Evolutionary conservation across 2,888 invertebrate genomes (phyloP).

Genomic region (Escarpia spicata): DNA sequence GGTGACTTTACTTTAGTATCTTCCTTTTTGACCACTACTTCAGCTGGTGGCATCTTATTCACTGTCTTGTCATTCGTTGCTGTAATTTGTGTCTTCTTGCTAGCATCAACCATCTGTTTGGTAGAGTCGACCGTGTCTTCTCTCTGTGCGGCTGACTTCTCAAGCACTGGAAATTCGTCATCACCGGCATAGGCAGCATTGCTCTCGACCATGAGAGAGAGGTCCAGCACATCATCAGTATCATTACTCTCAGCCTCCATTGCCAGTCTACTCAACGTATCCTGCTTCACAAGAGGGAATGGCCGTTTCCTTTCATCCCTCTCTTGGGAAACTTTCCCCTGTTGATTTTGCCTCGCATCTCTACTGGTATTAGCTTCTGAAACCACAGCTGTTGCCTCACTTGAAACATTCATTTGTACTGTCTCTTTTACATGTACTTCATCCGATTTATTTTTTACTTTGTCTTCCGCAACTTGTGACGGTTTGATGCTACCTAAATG

Average conservation of each 20-base stretch:
- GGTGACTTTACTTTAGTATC: background rate
- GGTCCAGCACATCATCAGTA: background rate
- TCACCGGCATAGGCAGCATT: background rate
- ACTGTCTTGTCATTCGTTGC: background rate
- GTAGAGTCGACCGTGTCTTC: background rate
- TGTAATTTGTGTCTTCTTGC: background rate
- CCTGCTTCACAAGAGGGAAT: background rate
- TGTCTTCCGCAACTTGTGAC: background rate
- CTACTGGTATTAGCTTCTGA: background rate
- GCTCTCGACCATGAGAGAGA: background rate
- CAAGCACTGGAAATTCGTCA: background rate
- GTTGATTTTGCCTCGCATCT: background rate
- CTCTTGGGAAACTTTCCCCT: background rate
- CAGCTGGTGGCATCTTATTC: background rate
- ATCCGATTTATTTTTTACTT: background rate
- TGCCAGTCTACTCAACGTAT: constrained; percentile 14
- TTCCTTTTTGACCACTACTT: background rate
- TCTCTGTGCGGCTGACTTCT: background rate
- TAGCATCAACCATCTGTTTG: background rate
- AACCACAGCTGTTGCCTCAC: background rate
- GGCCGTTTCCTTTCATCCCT: background rate
- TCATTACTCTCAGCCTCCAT: background rate
- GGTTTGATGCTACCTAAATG: too few species aligned
- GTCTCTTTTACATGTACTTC: background rate
- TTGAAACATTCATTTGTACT: background rate